These are phyloP conservation scores for Criorhina ranunculi DNA, from an alignment of 2,888 invertebrate genomes.

Conservation along the genomic window DNA sequence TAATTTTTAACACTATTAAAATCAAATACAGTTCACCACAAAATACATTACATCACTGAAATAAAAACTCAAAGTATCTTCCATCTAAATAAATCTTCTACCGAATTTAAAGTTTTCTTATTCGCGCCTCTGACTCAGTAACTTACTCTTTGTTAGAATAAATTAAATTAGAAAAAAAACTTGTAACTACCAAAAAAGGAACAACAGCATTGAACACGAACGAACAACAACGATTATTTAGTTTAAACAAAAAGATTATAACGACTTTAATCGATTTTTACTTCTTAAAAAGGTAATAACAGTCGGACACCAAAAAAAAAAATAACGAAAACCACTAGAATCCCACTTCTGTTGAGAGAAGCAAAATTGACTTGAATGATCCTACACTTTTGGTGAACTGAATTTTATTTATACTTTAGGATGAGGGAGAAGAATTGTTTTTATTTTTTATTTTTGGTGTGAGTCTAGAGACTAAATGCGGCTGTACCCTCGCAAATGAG, in stretches of 20 bases:
- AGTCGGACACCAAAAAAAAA: slow-evolving; percentile 37
- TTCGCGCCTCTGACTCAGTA: slow-evolving; percentile 21
- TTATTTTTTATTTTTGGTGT: slow-evolving; percentile 31
- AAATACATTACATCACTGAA: slow-evolving; percentile 65
- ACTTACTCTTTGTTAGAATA: slow-evolving; percentile 38
- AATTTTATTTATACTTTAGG: slow-evolving; percentile 71
- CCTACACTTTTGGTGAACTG: slow-evolving; percentile 74
- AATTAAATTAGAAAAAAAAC: slow-evolving; percentile 41
- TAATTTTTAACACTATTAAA: not conserved
- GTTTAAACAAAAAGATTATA: slow-evolving; percentile 32
- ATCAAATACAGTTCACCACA: slow-evolving; percentile 33
- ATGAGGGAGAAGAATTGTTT: slow-evolving; percentile 62
- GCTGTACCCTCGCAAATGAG: slow-evolving; percentile 58
- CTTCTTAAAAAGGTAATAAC: slow-evolving; percentile 61
- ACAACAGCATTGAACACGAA: slow-evolving; percentile 49
- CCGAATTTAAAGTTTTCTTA: slow-evolving; percentile 18
- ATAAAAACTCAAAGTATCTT: slow-evolving; percentile 27
- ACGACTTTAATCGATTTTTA: slow-evolving; percentile 38
- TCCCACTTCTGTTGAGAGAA: slow-evolving; percentile 47
- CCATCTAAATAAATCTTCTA: slow-evolving; percentile 40
- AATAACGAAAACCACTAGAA: slow-evolving; percentile 16
- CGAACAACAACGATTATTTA: slow-evolving; percentile 29
- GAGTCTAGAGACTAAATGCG: slow-evolving; percentile 62
- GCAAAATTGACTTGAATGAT: slow-evolving; percentile 65
- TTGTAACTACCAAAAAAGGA: slow-evolving; percentile 71